Evolutionary conservation across 2,113 vertebrate species (phyloP), one percentile per base, ranked within the genome.

Genomic region (Asarcornis scutulata): DNA sequence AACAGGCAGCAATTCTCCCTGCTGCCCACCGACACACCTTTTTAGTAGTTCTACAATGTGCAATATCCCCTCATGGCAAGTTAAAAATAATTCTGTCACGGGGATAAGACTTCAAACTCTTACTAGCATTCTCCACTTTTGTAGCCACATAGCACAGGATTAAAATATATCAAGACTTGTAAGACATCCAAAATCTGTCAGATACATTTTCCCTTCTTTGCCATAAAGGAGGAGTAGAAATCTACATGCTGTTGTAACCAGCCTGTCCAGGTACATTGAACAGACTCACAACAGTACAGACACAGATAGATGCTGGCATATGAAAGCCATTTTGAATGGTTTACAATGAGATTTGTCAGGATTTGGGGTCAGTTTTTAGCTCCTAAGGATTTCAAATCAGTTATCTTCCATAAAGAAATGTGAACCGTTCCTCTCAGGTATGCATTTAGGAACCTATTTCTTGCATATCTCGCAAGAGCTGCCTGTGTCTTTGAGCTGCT

Each of bases 361-460:
- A 26, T 29, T 84, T 83, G 55, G 36, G 59, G 22, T 32, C 64
- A 88, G 44, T 32, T 58, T 11, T 89, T 73, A 44, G 20, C 64
- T 80, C 17, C 1, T 1, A 71, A 80, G 11, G 23, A 91, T 68
- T 95, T 88, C 69, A 56, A 87, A 32, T 91, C 9, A 78, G 40
- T 67, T 85, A 42, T 32, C 7, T 89, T 75, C 90, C 32, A 59
- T 79, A 89, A 95, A 87, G 32, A 64, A 88, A 62, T 7, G 44
- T 25, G 18, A 86, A 40, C 7, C 27, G 27, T 64, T 89, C 13
- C 22, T 91, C 71, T 87, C 32, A 87, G 48, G 27, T 22, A 46
- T 5, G 36, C 18, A 52, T 32, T 71, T 50, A 53, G 72, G 36
- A 84, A 72, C 8, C 5, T 29, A 10, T 44, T 76, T 77, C 88